Base-by-base conservation (phyloP, 2,113 vertebrate genomes). In the Galbula dea region DNA sequence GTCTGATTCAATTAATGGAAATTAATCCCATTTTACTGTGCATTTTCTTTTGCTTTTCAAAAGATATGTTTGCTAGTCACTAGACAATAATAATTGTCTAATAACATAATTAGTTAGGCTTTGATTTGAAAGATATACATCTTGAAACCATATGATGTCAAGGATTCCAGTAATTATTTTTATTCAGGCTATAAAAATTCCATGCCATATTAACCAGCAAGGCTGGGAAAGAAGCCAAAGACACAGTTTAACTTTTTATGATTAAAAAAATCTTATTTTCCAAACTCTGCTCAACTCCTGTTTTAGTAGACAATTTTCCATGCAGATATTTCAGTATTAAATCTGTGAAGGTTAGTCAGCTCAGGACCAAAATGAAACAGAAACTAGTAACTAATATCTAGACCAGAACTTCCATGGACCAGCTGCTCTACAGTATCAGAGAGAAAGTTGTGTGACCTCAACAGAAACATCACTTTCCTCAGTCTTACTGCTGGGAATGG, bases 81-180 rank as follows among this genome's bases (percentile, higher is more conserved):
- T 45, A 75, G 52, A 68, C 12, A 68, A 75, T 65, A 93, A 48
- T 16, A 63, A 61, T 55, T 84, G 17, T 63, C 88, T 72, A 94
- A 86, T 81, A 66, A 57, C 26, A 15, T 68, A 83, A 90, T 83
- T 83, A 80, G 22, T 81, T 83, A 75, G 22, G n/a, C 11, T 90
- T 92, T 81, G 39, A 88, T 88, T 94, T 94, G 52, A 27, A 83
- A 88, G 72, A 78, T 27, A 23, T 79, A 65, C 75, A 39, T 78
- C 61, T 83, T 72, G 69, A 95, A 90, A 54, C n/a, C 61, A 30
- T 68, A 78, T 17, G 52, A 92, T 57, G 89, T 88, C 52, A 52
- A 86, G 65, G n/a, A 93, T 82, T 84, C 48, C 52, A 86, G 55
- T 67, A 80, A 77, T 75, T 94, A 86, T 88, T 95, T 94, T 94